Conservation (phyloP, 2,797 vertebrate species). For the Triplophysa bombifrons region DNA sequence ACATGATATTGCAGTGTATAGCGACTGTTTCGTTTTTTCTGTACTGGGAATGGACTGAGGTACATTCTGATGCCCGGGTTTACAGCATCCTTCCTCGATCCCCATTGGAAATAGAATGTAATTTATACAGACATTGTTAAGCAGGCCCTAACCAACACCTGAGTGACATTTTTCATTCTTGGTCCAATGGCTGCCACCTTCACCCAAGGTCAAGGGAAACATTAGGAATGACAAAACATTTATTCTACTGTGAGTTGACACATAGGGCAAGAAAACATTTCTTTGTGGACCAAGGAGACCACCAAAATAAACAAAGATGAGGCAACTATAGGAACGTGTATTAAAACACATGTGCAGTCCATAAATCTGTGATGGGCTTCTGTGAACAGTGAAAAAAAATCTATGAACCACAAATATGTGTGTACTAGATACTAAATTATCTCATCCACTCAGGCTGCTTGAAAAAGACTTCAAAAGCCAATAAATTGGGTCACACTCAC, state of each 20-base stretch:
- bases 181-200: constrained; percentile 43
- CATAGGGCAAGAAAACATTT: constrained; percentile 3
- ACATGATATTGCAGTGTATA: not conserved
- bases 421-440: constrained; percentile 56
- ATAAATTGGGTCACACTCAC: constrained; percentile 62
- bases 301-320: not conserved
- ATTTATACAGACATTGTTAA: constrained; percentile 36
- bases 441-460: constrained; percentile 49
- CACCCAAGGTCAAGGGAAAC: constrained; percentile 57
- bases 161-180: constrained; percentile 51
- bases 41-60: not conserved
- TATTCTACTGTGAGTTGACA: constrained; percentile 45
- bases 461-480: constrained; percentile 52
- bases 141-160: constrained; percentile 18
- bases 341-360: not conserved
- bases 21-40: not conserved
- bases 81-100: constrained; percentile 10
- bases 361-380: not conserved
- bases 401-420: constrained; percentile 8
- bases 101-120: constrained; percentile 22
- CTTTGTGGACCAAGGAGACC: not conserved
- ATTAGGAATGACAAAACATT: constrained; percentile 55
- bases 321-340: constrained; percentile 1
- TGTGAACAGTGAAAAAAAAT: not conserved
- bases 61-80: constrained; percentile 12